phyloP scores from a whole-genome alignment of 2,797 vertebrate genomes.

The Crocidura indochinensis region DNA sequence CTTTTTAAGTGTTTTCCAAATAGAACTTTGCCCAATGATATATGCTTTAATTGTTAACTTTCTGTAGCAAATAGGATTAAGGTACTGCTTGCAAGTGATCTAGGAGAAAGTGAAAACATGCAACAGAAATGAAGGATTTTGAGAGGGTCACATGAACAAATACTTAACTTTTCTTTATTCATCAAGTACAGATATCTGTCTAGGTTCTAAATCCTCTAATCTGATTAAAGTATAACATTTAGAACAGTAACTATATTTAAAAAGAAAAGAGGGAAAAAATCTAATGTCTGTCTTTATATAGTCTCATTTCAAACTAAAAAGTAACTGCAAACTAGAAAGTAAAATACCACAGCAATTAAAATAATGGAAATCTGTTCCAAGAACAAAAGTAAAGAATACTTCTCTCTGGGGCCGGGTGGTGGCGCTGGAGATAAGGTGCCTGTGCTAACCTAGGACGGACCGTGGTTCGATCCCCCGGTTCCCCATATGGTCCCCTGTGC shows the following conservation, averaged over 20 bases:
- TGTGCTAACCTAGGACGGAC: too few species aligned
- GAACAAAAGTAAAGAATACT: not conserved
- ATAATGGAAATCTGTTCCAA: conserved; percentile 39
- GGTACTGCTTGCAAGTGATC: conserved; percentile 94
- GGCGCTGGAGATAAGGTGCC: too few species aligned
- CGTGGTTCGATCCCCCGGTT: too few species aligned
- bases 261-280: not conserved
- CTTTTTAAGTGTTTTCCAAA: conserved; percentile 94
- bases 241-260: not conserved
- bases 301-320: conserved; percentile 1
- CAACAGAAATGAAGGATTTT: conserved; percentile 40
- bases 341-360: not conserved
- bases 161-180: not conserved
- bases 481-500: too few species aligned
- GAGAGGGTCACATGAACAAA: conserved; percentile 50
- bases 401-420: too few species aligned
- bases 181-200: not conserved
- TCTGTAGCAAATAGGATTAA: conserved; percentile 90
- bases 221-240: not conserved
- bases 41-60: conserved; percentile 92
- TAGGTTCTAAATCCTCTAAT: conserved; percentile 9
- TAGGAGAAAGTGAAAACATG: conserved; percentile 86
- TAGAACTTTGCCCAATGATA: conserved; percentile 92
- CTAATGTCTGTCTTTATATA: conserved; percentile 14
- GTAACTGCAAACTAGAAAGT: conserved; percentile 16